Evolutionary conservation across 2,888 invertebrate genomes (phyloP).

Genomic region (Dione vanillae): DNA sequence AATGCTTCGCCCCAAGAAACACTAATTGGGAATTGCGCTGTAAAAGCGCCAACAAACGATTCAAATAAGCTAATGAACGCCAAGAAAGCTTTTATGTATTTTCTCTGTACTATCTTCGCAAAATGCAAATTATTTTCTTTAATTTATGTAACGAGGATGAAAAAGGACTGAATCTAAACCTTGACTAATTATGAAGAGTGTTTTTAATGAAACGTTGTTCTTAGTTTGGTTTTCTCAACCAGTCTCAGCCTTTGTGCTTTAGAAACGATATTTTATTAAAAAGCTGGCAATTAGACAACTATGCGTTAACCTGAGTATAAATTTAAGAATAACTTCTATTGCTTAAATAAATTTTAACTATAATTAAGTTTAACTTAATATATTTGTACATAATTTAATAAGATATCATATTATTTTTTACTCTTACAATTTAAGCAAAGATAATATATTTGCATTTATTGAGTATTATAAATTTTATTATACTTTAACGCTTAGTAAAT

Average conservation of each 20-base stretch:
- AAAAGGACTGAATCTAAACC: not conserved
- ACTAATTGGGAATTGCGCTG: slow-evolving; percentile 39
- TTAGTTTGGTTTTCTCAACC: too few species aligned
- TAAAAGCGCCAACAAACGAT: slow-evolving; percentile 35
- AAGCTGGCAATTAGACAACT: too few species aligned
- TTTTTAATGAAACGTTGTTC: not conserved
- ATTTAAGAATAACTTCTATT: too few species aligned
- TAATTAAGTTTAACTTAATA: too few species aligned
- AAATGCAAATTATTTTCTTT: slow-evolving; percentile 22
- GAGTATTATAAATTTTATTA: not conserved
- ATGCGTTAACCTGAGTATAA: too few species aligned
- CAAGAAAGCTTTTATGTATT: slow-evolving; percentile 31
- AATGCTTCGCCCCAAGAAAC: slow-evolving; percentile 34
- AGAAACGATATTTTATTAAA: too few species aligned
- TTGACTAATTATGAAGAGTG: not conserved
- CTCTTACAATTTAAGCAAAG: too few species aligned
- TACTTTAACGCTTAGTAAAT: not conserved
- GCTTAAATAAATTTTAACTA: too few species aligned
- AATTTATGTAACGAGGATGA: not conserved
- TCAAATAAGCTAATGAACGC: slow-evolving; percentile 34
- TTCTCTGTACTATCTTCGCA: slow-evolving; percentile 7
- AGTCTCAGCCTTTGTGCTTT: too few species aligned
- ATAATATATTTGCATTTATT: too few species aligned
- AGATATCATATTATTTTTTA: too few species aligned
- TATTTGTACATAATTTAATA: too few species aligned